phyloP scores from a whole-genome alignment of 2,888 invertebrate species.

The Pyrrhosoma nymphula region DNA sequence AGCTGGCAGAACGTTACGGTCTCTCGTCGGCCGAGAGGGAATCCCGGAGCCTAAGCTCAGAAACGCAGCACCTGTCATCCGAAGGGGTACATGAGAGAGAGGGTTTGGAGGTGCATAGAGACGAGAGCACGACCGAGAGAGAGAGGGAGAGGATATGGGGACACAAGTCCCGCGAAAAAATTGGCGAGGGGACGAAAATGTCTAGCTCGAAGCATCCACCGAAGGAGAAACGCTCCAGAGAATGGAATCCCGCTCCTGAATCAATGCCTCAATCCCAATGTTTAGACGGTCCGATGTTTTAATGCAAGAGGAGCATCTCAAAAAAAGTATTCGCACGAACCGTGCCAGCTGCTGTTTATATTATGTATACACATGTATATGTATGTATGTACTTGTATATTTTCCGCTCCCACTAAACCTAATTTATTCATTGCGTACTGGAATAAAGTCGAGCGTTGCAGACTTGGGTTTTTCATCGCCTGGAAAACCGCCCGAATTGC shows the following conservation, averaged over 20 bases:
- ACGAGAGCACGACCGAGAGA: no score
- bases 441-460: no score
- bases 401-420: background rate
- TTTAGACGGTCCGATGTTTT: background rate
- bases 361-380: background rate
- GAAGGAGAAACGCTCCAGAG: background rate
- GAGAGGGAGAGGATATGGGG: background rate
- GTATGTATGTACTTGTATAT: background rate
- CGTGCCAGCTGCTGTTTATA: background rate
- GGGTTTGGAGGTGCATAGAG: background rate
- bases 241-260: background rate
- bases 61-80: background rate
- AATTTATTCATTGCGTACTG: background rate
- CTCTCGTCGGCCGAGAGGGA: background rate
- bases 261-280: background rate
- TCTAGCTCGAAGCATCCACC: background rate
- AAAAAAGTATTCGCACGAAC: background rate
- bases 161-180: background rate
- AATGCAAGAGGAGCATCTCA: background rate
- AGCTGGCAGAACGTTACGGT: constrained; percentile 8
- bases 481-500: no score
- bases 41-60: background rate
- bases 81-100: background rate
- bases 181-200: background rate
- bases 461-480: no score